Evolutionary conservation across 2,797 vertebrate genomes (phyloP).

Genomic region (Cephalopachus bancanus): DNA sequence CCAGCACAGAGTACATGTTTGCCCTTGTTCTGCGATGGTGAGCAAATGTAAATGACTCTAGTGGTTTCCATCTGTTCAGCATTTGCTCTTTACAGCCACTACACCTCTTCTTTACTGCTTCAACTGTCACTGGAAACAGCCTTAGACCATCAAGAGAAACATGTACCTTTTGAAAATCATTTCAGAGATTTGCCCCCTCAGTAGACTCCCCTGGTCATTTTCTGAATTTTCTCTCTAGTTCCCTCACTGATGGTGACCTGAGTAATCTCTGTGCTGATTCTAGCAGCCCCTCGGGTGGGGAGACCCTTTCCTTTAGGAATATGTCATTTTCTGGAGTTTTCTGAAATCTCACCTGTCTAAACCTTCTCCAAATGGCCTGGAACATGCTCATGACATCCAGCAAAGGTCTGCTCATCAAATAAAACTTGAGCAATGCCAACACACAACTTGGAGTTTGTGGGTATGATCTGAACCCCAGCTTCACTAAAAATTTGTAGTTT

Average conservation of each 20-base stretch:
- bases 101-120: background rate
- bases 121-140: background rate
- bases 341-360: background rate
- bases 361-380: background rate
- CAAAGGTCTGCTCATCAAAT: background rate
- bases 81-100: background rate
- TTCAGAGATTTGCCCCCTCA: background rate
- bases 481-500: slow-evolving; percentile 13
- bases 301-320: background rate
- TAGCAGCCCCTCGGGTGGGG: background rate
- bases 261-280: background rate
- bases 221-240: background rate
- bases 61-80: background rate
- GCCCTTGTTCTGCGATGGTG: background rate
- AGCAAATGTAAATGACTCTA: background rate
- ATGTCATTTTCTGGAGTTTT: background rate
- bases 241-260: background rate
- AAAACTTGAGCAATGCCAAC: background rate
- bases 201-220: background rate
- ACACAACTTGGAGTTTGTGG: background rate
- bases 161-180: background rate
- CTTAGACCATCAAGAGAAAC: background rate
- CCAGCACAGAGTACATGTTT: too few relatives aligned
- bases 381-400: background rate
- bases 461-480: background rate